These are phyloP conservation scores for Nephrotoma guestfalica DNA, from an alignment of 2,888 invertebrate species.

Conservation along the genomic window DNA sequence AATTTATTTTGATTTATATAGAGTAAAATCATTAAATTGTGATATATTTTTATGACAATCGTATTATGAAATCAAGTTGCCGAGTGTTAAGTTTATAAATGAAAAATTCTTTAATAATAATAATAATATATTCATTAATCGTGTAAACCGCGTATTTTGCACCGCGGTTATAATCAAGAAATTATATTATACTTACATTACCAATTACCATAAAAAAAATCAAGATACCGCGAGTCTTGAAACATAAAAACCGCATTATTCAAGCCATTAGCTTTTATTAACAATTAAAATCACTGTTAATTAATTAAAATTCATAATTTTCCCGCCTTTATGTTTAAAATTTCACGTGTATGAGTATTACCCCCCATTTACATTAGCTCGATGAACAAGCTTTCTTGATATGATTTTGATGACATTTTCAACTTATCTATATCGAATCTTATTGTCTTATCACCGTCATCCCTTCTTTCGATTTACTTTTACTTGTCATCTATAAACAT, in stretches of 20 bases:
- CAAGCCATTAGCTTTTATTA: neutral
- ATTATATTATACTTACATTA: neutral
- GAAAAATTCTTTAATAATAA: neutral
- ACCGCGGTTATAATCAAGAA: neutral
- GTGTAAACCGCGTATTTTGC: neutral
- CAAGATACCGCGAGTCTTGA: neutral
- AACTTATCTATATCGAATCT: no score
- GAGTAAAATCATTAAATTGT: neutral
- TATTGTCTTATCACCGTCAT: neutral
- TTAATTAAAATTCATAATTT: neutral
- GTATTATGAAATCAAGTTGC: neutral
- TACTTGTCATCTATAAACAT: neutral
- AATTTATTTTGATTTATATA: neutral
- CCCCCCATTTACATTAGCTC: neutral
- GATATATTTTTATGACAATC: neutral
- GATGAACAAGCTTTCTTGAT: neutral
- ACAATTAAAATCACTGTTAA: neutral
- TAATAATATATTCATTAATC: neutral
- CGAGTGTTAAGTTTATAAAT: neutral
- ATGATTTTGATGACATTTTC: neutral
- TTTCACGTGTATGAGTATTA: neutral
- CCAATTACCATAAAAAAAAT: neutral
- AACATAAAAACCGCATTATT: neutral
- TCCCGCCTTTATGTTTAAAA: neutral
- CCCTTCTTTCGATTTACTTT: neutral